These are phyloP conservation scores for Hypomesus transpacificus DNA, from an alignment of 2,113 vertebrate species.

Conservation along the genomic window DNA sequence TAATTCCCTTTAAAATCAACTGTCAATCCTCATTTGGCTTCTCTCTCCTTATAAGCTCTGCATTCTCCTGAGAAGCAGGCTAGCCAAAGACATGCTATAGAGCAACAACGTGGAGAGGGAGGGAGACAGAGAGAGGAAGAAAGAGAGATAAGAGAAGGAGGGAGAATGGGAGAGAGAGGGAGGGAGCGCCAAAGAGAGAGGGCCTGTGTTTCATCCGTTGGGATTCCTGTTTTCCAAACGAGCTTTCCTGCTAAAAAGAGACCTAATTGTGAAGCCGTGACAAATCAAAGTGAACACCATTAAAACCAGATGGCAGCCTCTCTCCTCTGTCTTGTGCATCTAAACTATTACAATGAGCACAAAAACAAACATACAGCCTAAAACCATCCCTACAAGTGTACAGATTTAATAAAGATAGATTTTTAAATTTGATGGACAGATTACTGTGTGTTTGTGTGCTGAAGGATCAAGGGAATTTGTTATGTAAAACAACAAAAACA, in stretches of 20 bases:
- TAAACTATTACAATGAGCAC: conserved; percentile 24
- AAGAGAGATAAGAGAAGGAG: not conserved
- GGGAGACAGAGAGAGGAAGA: conserved; percentile 19
- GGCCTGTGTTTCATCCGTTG: conserved; percentile 23
- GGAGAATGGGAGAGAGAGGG: conserved; percentile 18
- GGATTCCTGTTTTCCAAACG: conserved; percentile 28
- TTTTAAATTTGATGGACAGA: no score
- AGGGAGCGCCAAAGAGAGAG: conserved; percentile 25
- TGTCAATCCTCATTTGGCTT: conserved; percentile 64
- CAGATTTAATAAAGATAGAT: no score
- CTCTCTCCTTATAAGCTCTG: conserved; percentile 51
- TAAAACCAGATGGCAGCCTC: conserved; percentile 32
- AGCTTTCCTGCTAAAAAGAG: conserved; percentile 56
- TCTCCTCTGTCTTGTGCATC: conserved; percentile 29
- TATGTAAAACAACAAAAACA: no score
- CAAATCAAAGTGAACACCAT: conserved; percentile 65
- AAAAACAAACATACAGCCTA: conserved; percentile 14
- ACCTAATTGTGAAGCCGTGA: conserved; percentile 62
- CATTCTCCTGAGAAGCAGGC: conserved; percentile 57
- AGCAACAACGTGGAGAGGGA: not conserved
- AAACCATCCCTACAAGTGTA: not conserved
- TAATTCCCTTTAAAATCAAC: conserved; percentile 64
- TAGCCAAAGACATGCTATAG: conserved; percentile 5
- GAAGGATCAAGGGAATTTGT: no score
- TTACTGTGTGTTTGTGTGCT: no score